Evolutionary conservation across 2,113 vertebrate genomes (phyloP).

Genomic region (Copsychus sechellarum): DNA sequence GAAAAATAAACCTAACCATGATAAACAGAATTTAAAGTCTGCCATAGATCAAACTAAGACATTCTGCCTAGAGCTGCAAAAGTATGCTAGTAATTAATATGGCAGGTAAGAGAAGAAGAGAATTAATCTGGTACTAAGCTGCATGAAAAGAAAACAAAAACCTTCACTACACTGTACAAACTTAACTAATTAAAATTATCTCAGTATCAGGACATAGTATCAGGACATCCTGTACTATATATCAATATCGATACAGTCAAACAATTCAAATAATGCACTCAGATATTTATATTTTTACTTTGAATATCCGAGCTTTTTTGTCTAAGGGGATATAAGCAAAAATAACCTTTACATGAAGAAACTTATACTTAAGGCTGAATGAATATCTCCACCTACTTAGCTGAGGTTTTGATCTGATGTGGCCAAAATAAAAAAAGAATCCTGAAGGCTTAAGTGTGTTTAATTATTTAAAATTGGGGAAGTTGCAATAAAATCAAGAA

Average conservation of each 20-base stretch:
- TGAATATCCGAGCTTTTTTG: background rate
- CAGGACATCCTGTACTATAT: background rate
- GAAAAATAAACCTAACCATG: background rate
- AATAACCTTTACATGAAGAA: background rate
- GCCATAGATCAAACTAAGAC: background rate
- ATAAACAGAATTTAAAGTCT: background rate
- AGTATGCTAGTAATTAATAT: background rate
- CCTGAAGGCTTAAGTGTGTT: background rate
- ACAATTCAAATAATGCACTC: background rate
- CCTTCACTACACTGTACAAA: background rate
- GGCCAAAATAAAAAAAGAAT: background rate
- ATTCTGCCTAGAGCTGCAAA: background rate
- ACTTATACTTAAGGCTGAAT: background rate
- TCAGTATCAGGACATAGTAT: background rate
- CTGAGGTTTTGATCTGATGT: background rate
- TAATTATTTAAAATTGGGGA: background rate
- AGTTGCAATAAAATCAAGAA: background rate
- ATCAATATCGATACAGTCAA: background rate
- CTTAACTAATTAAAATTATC: background rate
- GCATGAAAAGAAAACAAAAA: background rate
- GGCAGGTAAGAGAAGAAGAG: background rate
- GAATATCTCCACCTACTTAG: background rate
- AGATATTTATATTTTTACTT: background rate
- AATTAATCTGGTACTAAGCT: background rate
- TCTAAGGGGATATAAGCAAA: background rate